Conservation (phyloP, 2,888 invertebrate species). For the Abrostola tripartita region DNA sequence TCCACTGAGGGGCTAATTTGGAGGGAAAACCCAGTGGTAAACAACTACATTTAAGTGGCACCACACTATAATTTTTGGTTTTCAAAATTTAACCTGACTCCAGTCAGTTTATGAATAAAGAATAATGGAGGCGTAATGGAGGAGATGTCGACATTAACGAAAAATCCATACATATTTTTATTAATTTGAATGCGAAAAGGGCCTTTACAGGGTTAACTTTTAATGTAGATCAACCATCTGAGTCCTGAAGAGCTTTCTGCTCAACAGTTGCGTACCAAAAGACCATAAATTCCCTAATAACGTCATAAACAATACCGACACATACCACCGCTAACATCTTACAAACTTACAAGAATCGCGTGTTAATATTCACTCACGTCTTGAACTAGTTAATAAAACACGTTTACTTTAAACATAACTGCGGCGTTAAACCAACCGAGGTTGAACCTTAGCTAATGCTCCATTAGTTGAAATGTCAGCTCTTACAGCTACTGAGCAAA, state of each 20-base stretch:
- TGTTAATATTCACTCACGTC: conserved; percentile 37
- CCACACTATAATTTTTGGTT: no score
- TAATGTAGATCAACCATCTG: not conserved
- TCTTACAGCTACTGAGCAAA: conserved; percentile 31
- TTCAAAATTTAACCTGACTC: no score
- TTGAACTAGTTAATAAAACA: conserved; percentile 39
- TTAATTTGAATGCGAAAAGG: no score
- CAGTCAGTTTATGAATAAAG: no score
- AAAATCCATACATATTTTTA: no score
- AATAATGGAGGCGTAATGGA: no score
- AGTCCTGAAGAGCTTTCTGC: not conserved
- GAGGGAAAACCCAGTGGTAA: no score
- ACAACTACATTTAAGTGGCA: no score
- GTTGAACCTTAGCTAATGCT: conserved; percentile 48
- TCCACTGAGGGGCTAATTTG: no score
- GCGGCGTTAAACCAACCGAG: conserved; percentile 34
- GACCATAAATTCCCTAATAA: not conserved
- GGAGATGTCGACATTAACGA: no score
- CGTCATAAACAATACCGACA: not conserved
- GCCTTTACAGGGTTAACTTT: no score
- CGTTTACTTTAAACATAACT: conserved; percentile 41
- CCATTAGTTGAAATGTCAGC: conserved; percentile 54
- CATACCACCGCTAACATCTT: conserved; percentile 10
- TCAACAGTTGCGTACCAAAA: not conserved
- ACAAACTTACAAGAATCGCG: conserved; percentile 31